These are phyloP conservation scores for Salvelinus sp. DNA, from an alignment of 2,113 vertebrate species.

Conservation along the genomic window DNA sequence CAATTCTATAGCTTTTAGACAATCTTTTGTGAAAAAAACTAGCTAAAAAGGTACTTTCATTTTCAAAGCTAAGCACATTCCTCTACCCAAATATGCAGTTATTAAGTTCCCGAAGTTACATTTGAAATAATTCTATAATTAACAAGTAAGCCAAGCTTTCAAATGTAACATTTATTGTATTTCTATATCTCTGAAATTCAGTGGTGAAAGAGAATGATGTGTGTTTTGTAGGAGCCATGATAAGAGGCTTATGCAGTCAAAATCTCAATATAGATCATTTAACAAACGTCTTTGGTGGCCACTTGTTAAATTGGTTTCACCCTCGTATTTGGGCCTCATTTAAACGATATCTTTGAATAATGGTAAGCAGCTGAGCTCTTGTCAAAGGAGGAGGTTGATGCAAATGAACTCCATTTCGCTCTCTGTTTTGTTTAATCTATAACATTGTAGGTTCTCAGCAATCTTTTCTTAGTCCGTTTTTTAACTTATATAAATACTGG, in stretches of 20 bases:
- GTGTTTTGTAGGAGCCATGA: conserved; percentile 75
- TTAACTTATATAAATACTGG: conserved; percentile 59
- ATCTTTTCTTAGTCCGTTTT: conserved; percentile 57
- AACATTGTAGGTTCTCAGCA: conserved; percentile 62
- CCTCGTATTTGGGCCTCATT: conserved; percentile 78
- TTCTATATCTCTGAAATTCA: conserved; percentile 79
- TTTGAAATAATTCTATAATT: conserved; percentile 79
- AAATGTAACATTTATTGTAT: conserved; percentile 82
- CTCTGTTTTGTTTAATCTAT: conserved; percentile 76
- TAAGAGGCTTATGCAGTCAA: conserved; percentile 79
- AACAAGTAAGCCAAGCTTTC: conserved; percentile 80
- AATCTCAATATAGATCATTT: conserved; percentile 81
- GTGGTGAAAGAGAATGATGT: conserved; percentile 76
- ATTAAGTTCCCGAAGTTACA: conserved; percentile 77
- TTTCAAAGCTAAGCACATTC: conserved; percentile 55
- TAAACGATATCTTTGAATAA: conserved; percentile 79
- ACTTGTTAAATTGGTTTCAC: conserved; percentile 82
- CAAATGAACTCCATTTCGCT: conserved; percentile 76
- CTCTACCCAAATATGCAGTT: conserved; percentile 71
- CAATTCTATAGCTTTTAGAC: conserved; percentile 57
- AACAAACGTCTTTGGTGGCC: conserved; percentile 79
- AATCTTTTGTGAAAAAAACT: conserved; percentile 63
- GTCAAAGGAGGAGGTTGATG: conserved; percentile 75
- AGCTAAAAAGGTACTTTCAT: conserved; percentile 41
- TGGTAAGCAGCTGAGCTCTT: conserved; percentile 77